phyloP scores from a whole-genome alignment of 1,140 invertebrate genomes.

The Acromyrmex charruanus region DNA sequence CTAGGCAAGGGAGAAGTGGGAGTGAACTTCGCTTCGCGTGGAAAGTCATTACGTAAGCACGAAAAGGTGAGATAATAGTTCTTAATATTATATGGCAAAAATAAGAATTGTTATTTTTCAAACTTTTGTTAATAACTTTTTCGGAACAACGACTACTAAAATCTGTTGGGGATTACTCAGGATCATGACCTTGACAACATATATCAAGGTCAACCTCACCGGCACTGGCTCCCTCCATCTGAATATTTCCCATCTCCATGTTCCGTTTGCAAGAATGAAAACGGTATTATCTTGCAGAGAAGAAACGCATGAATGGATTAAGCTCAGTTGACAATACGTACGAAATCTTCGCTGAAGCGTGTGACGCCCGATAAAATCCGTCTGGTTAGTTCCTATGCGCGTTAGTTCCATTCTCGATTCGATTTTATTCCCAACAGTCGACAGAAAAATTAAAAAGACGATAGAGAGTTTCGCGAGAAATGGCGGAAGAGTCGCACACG shows the following conservation, averaged over 20 bases:
- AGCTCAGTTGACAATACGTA: constrained; percentile 44
- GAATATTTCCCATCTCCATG: not conserved
- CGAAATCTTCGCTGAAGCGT: constrained; percentile 48
- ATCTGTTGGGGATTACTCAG: too few relatives aligned
- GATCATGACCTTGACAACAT: too few relatives aligned
- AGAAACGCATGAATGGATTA: constrained; percentile 47
- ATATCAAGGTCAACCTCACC: too few relatives aligned
- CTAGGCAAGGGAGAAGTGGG: too few relatives aligned
- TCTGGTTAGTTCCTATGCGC: constrained; percentile 49
- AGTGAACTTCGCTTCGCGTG: too few relatives aligned
- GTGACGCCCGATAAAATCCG: constrained; percentile 50
- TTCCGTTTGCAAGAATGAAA: not conserved
- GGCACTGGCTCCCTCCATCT: too few relatives aligned
- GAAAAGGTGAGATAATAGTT: too few relatives aligned
- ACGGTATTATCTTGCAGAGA: not conserved
- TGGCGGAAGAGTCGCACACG: constrained; percentile 44
- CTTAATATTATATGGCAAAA: too few relatives aligned
- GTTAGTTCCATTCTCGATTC: constrained; percentile 21
- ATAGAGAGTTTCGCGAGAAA: constrained; percentile 51
- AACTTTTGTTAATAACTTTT: too few relatives aligned
- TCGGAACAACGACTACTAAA: too few relatives aligned
- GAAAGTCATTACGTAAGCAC: too few relatives aligned
- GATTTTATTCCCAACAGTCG: constrained; percentile 32
- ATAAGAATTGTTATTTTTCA: too few relatives aligned
- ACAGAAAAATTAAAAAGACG: constrained; percentile 48